Evolutionary conservation across 2,888 invertebrate species (phyloP), one percentile per base, ranked within the genome.

Genomic region (Limnephilus lunatus): DNA sequence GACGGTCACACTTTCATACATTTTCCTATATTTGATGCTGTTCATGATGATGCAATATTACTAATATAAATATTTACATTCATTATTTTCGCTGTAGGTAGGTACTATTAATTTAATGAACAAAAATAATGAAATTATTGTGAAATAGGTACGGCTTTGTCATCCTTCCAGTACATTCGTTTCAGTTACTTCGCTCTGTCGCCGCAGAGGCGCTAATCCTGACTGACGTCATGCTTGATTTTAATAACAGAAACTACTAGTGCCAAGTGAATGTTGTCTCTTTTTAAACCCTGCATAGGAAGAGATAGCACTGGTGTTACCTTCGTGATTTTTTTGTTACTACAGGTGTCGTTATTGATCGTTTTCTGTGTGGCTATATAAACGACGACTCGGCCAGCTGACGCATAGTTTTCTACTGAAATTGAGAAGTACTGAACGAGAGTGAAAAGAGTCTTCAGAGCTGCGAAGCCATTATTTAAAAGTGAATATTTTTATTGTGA

Each of bases 91-190:
- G 25, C 68, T 68, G 68, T n/a, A n/a, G n/a, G n/a, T n/a, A n/a
- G n/a, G n/a, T n/a, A 68, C n/a, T 44, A 44, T 44, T 48, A 48
- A 44, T 44, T 68, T 25, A 11, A 68, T n/a, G 11, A 68, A n/a
- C 7, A 68, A 5, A 68, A 68, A 25, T 68, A 68, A 68, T 68
- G 7, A 25, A 9, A 68, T 68, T 68, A 68, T 68, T 68, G 68
- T 68, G 68, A 68, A 68, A 68, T 68, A 68, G 14, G 44, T 44
- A 53, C 68, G 68, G 68, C 68, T 25, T 68, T 68, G 68, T 68
- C 68, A 68, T 68, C 68, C 68, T 68, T 68, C 68, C n/a, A 68
- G 68, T 68, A 68, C 68, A 68, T 68, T 68, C 68, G 68, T 68
- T 68, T 68, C 25, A n/a, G 68, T n/a, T 25, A n/a, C 9, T 68